Evolutionary conservation across 2,888 invertebrate species (phyloP).

Genomic region (Lasioglossum oenotherae): DNA sequence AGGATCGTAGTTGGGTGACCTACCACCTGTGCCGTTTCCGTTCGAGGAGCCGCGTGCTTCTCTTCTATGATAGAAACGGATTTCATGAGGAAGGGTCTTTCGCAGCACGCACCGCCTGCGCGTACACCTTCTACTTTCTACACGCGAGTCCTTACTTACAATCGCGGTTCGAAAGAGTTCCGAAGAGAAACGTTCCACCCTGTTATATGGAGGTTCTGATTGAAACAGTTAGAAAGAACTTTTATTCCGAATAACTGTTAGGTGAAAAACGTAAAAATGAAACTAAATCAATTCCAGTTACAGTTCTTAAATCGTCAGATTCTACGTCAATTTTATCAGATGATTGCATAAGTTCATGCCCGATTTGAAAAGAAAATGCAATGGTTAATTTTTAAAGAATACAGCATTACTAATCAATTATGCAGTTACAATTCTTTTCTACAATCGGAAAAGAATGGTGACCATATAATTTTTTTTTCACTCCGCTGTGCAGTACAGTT

Average conservation of each 20-base stretch:
- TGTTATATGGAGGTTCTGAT: background rate
- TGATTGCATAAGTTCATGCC: too few relatives aligned
- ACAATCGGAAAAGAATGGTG: too few relatives aligned
- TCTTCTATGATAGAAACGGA: constrained; percentile 1
- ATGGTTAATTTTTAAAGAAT: too few relatives aligned
- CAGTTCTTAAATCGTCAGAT: background rate
- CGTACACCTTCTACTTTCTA: background rate
- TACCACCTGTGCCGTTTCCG: constrained; percentile 45
- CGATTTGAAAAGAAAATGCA: too few relatives aligned
- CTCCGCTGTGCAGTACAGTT: too few relatives aligned
- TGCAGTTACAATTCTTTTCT: too few relatives aligned
- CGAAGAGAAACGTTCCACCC: background rate
- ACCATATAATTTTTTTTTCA: too few relatives aligned
- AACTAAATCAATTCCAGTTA: background rate
- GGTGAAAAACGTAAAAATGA: background rate
- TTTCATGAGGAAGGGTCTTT: constrained; percentile 7
- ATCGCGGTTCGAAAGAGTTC: background rate
- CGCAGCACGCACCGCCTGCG: background rate
- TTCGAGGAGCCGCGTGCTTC: constrained; percentile 19
- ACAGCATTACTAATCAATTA: too few relatives aligned
- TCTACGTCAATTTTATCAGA: too few relatives aligned
- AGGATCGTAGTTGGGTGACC: constrained; percentile 42
- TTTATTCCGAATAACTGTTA: background rate
- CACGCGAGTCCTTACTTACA: background rate
- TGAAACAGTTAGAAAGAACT: background rate